Evolutionary conservation across 2,888 invertebrate genomes (phyloP).

Genomic region (Harmothoe impar): DNA sequence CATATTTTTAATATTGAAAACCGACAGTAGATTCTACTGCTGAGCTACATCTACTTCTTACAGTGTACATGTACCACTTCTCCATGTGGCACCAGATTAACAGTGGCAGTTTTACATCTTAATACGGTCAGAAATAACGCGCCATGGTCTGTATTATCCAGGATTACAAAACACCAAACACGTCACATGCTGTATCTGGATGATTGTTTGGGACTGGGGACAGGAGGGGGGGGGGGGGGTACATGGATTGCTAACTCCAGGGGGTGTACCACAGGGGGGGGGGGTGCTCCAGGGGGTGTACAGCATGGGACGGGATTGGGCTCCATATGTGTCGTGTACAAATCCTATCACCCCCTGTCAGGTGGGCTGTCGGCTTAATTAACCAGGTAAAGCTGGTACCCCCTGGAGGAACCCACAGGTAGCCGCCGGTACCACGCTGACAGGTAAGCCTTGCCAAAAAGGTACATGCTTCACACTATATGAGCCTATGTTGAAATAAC

Average conservation of each 20-base stretch:
- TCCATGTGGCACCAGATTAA: no score
- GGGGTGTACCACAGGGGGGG: background rate
- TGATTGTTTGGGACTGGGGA: background rate
- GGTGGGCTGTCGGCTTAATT: background rate
- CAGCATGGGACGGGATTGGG: background rate
- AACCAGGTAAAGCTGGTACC: background rate
- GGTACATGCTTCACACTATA: no score
- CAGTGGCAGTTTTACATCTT: no score
- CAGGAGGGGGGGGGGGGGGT: background rate
- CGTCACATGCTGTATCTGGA: background rate
- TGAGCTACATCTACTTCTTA: no score
- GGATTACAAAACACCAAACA: slow-evolving; percentile 23
- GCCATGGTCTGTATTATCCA: background rate
- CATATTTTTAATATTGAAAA: no score
- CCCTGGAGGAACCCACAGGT: background rate
- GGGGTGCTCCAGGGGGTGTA: background rate
- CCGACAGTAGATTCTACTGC: no score
- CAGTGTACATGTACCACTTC: no score
- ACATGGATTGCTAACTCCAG: background rate
- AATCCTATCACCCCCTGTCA: slow-evolving; percentile 20
- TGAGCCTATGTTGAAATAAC: no score
- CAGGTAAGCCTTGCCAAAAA: background rate
- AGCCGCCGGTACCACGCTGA: background rate
- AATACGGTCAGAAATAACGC: no score
- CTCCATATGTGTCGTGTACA: slow-evolving; percentile 15